Conservation (phyloP, 2,113 vertebrate species). For the Megalops atlanticus region DNA sequence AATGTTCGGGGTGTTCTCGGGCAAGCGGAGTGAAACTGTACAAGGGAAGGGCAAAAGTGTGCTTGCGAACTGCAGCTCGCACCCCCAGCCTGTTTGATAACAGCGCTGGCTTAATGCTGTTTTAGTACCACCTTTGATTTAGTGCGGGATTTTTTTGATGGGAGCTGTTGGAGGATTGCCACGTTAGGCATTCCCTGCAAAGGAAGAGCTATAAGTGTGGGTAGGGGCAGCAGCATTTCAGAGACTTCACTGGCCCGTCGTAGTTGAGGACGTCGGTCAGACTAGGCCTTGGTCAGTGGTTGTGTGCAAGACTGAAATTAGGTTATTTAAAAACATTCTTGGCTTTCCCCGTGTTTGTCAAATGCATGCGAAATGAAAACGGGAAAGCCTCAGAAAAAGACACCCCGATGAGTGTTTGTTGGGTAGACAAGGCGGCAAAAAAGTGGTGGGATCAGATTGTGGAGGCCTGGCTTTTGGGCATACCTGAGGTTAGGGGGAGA, state of each 20-base stretch:
- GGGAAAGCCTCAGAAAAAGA: background rate
- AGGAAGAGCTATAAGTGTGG: constrained; percentile 23
- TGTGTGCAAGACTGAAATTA: constrained; percentile 32
- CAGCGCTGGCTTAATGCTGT: background rate
- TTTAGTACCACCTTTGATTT: background rate
- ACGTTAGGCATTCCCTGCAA: background rate
- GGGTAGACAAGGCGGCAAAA: background rate
- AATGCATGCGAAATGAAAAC: constrained; percentile 23
- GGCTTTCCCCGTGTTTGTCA: background rate
- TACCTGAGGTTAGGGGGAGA: constrained; percentile 22
- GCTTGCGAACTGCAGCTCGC: background rate
- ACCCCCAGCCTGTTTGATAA: background rate
- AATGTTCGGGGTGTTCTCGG: background rate
- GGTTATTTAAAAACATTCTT: constrained; percentile 26
- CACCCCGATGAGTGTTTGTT: background rate
- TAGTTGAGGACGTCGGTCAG: constrained; percentile 21
- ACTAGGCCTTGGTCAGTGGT: constrained; percentile 26
- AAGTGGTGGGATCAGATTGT: background rate
- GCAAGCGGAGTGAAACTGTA: background rate
- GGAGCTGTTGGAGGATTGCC: background rate
- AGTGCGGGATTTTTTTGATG: background rate
- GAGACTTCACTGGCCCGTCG: constrained; percentile 5
- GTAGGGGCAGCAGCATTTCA: constrained; percentile 14
- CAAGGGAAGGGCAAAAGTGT: background rate
- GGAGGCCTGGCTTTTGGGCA: background rate